Base-by-base conservation (phyloP, 2,113 vertebrate genomes). In the Chionodraco myersi region DNA sequence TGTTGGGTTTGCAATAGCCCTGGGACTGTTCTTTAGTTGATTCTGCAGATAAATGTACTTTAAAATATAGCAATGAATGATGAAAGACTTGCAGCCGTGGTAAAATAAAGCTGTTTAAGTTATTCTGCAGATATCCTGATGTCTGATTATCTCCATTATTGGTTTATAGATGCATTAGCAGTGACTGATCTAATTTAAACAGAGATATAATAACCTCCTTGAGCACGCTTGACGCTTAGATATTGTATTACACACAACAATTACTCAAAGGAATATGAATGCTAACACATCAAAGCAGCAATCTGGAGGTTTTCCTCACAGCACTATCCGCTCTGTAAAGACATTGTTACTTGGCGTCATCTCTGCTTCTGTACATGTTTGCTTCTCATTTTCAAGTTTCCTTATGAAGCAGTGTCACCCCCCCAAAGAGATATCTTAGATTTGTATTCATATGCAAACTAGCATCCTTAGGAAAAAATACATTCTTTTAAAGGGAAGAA, bases 401-500 rank as follows among this genome's bases (percentile, higher is more conserved):
- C 59, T 79, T 80, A 80, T 84, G 72, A 86, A 86, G 85, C 18
- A 48, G 52, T 58, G 66, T 41, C 73, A 53, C 41, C 47, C 61
- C n/a, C 75, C 72, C 3, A 3, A 70, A 88, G 56, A 87, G 86
- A 91, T 75, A 75, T 73, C 70, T 88, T 86, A 90, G 85, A 90
- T 91, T 90, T 82, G 75, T 77, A 89, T 88, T 92, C 93, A 88
- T 62, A 90, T 90, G 89, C 89, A 92, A 91, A 92, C 90, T 45
- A 13, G 10, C 71, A 78, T 83, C 66, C 77, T 81, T 71, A 75
- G 64, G 51, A 78, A 70, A 83, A 71, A 48, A 83, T 48, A 53
- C 23, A 80, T 75, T 75, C 69, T 90, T 74, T 85, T 80, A 85
- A 61, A 77, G 13, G 69, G 71, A 41, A 68, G 56, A 77, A 64